phyloP scores from a whole-genome alignment of 2,113 vertebrate species.

The Nyctereutes procyonoides region DNA sequence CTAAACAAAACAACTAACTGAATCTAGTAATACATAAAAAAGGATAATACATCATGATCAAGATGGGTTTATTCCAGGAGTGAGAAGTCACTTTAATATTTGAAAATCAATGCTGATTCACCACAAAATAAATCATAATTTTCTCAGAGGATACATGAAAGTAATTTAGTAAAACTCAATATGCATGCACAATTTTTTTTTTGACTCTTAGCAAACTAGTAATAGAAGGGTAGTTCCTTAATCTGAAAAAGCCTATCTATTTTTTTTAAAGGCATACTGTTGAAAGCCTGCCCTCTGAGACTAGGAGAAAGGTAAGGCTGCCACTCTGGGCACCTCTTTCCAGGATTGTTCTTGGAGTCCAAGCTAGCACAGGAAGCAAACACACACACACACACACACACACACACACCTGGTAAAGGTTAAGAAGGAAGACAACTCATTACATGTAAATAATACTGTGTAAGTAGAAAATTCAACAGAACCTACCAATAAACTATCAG shows the following conservation, averaged over 20 bases:
- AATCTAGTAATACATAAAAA: accelerated
- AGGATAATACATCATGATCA: neutral
- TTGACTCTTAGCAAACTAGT: neutral
- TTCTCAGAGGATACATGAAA: neutral
- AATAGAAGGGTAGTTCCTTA: neutral
- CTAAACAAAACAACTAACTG: neutral
- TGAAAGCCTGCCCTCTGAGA: neutral
- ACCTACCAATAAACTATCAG: neutral
- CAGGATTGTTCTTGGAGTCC: neutral
- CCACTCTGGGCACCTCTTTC: neutral
- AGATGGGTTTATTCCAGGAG: neutral
- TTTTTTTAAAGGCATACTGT: neutral
- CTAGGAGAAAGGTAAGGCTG: neutral
- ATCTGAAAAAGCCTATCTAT: neutral
- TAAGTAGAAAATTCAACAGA: neutral
- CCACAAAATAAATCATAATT: neutral
- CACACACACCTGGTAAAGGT: neutral
- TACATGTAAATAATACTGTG: too few relatives aligned
- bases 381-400: neutral
- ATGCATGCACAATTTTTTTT: neutral
- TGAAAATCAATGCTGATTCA: neutral
- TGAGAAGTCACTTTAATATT: neutral
- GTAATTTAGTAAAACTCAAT: neutral
- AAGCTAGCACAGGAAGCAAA: too few relatives aligned
- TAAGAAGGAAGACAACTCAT: neutral